These are phyloP conservation scores for Phocoena sinus DNA, from an alignment of 2,113 vertebrate genomes.

Conservation along the genomic window DNA sequence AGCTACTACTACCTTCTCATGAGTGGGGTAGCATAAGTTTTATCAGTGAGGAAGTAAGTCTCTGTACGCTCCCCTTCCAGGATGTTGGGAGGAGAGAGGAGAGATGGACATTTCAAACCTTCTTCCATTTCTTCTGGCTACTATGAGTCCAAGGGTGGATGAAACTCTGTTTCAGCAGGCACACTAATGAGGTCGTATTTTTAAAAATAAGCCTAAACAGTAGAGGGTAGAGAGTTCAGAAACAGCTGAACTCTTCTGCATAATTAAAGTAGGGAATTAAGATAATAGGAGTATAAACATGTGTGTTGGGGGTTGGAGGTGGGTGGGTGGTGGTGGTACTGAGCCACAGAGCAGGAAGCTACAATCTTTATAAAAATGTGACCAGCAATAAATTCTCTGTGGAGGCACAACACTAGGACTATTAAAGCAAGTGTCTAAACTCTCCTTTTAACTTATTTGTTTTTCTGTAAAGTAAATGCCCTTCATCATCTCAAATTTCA, in stretches of 20 bases:
- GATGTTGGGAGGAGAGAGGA: not conserved
- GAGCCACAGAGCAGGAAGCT: not conserved
- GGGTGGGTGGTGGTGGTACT: not conserved
- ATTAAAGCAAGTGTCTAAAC: not conserved
- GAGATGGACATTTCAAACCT: not conserved
- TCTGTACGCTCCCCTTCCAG: not conserved
- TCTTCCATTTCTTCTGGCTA: not conserved
- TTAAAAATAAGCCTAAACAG: conserved; percentile 7
- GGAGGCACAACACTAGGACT: not conserved
- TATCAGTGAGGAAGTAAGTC: not conserved
- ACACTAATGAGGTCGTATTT: conserved; percentile 10
- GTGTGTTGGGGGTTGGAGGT: not conserved
- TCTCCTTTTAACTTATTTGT: not conserved
- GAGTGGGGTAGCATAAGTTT: not conserved
- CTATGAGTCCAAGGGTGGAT: not conserved
- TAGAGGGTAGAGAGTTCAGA: not conserved
- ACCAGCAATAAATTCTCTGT: not conserved
- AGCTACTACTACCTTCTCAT: not conserved
- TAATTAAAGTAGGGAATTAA: conserved; percentile 35
- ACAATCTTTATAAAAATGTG: not conserved
- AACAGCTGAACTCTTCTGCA: conserved; percentile 9
- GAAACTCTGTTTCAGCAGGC: conserved; percentile 3
- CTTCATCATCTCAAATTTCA: not conserved
- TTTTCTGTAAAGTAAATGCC: not conserved
- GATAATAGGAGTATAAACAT: not conserved